A percentile compares a stretch with the other conserved stretches of the same genome.
Conservation (phyloP, 2,113 vertebrate genomes). For the Spea bombifrons region DNA sequence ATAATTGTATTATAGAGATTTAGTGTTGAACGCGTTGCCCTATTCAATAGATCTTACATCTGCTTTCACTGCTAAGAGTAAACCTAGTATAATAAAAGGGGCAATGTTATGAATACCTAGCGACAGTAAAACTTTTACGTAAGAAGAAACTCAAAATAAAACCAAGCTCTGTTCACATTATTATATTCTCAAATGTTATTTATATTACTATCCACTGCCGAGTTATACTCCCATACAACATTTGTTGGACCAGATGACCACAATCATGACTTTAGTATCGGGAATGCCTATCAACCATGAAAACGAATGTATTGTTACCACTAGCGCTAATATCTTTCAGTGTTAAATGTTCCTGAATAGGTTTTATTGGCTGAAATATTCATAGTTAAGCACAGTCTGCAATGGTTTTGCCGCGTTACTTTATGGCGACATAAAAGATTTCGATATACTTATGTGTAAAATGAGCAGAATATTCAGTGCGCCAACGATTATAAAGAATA, state of each 20-base stretch:
- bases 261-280: neutral
- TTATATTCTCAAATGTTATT: no score
- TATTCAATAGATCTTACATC: no score
- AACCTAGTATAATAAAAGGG: no score
- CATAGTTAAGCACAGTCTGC: neutral
- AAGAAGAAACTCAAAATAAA: no score
- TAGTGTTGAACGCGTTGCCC: no score
- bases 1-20: no score
- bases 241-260: neutral
- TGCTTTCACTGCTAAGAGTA: no score
- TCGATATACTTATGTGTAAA: slow-evolving; percentile 15
- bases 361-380: neutral
- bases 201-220: no score
- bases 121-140: no score
- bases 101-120: no score
- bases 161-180: no score
- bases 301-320: neutral
- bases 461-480: slow-evolving; percentile 14
- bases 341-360: neutral
- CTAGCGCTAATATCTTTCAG: neutral
- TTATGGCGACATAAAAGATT: slow-evolving; percentile 11
- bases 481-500: slow-evolving; percentile 15
- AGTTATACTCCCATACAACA: no score
- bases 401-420: neutral
- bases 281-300: neutral